Conservation (phyloP, 2,797 vertebrate genomes). For the Crocodylus rhombifer region DNA sequence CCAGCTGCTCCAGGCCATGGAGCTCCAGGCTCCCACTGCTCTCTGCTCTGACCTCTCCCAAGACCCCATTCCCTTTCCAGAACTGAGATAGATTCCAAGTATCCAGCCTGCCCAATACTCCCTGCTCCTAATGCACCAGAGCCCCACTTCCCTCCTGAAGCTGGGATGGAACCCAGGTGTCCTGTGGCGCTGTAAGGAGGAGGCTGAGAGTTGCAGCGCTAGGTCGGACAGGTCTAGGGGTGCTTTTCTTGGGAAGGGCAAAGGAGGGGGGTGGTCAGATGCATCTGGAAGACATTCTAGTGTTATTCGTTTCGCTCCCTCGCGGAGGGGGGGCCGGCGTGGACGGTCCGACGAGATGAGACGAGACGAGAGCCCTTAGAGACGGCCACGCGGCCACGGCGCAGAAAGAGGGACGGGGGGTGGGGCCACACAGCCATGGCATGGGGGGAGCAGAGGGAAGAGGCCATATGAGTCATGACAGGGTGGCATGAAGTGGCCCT, state of each 20-base stretch:
- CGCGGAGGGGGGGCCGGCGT: not conserved
- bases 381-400: not conserved
- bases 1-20: not conserved
- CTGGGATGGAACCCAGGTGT: not conserved
- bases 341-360: slow-evolving; percentile 26
- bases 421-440: not conserved
- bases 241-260: not conserved
- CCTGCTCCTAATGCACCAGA: not conserved
- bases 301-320: slow-evolving; percentile 32
- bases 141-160: not conserved
- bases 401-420: not conserved
- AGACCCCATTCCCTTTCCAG: not conserved
- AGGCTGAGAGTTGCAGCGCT: not conserved
- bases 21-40: not conserved
- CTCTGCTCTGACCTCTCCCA: not conserved
- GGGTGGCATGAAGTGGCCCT: not conserved
- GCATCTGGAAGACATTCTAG: slow-evolving; percentile 45
- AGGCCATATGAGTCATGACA: not conserved
- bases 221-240: not conserved
- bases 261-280: not conserved
- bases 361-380: slow-evolving; percentile 31
- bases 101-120: not conserved
- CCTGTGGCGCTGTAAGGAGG: not conserved
- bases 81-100: not conserved
- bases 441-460: not conserved